phyloP scores from a whole-genome alignment of 2,888 invertebrate genomes.

The Allophyes oxyacanthae region DNA sequence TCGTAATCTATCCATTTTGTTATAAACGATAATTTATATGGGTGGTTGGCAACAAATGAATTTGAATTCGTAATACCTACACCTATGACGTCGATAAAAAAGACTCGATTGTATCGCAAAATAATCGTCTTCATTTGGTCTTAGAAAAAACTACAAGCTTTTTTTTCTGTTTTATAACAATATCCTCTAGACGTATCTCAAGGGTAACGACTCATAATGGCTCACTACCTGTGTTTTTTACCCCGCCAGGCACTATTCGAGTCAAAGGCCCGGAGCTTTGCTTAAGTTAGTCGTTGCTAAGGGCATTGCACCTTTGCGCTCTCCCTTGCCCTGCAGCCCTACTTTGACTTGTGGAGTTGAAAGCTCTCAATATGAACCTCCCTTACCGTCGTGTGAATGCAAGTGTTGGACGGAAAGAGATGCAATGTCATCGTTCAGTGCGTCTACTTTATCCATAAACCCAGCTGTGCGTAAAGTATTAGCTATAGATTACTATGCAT shows the following conservation, averaged over 20 bases:
- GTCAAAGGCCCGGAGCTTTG: slow-evolving; percentile 84
- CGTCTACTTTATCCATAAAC: slow-evolving; percentile 78
- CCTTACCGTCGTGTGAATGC: slow-evolving; percentile 71
- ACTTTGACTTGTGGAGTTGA: slow-evolving; percentile 82
- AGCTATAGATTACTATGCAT: slow-evolving; percentile 73
- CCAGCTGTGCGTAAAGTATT: slow-evolving; percentile 82
- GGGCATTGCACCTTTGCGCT: slow-evolving; percentile 87
- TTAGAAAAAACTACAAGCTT: slow-evolving; percentile 27
- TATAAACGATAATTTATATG: background rate
- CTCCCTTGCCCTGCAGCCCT: slow-evolving; percentile 89
- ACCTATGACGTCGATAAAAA: slow-evolving; percentile 2
- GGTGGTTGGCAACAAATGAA: slow-evolving; percentile 14
- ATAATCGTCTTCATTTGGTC: slow-evolving; percentile 40
- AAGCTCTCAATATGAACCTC: slow-evolving; percentile 75
- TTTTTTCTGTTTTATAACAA: slow-evolving; percentile 55
- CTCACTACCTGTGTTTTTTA: slow-evolving; percentile 87
- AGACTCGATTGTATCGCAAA: slow-evolving; percentile 18
- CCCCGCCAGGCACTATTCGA: slow-evolving; percentile 74
- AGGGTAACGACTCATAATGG: slow-evolving; percentile 85
- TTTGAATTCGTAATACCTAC: slow-evolving; percentile 15
- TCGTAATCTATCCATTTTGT: slow-evolving; percentile 1
- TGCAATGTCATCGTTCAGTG: slow-evolving; percentile 75
- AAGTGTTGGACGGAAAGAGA: slow-evolving; percentile 81
- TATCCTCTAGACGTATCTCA: slow-evolving; percentile 84
- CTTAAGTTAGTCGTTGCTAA: slow-evolving; percentile 80